Conservation (phyloP, 2,888 invertebrate species). For the Callimorpha dominula region DNA sequence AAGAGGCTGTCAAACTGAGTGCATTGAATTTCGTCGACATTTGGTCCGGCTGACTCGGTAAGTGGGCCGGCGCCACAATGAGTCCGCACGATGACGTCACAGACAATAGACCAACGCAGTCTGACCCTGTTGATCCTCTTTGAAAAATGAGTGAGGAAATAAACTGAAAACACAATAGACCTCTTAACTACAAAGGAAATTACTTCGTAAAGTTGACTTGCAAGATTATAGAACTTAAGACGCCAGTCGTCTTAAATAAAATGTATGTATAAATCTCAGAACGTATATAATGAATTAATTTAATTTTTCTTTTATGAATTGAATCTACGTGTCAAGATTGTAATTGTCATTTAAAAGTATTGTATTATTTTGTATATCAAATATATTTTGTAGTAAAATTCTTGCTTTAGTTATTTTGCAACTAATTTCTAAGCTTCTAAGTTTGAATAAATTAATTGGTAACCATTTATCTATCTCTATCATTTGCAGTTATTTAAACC, state of each 20-base stretch:
- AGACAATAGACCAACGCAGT: slow-evolving; percentile 40
- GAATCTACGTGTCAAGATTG: neutral
- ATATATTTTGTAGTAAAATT: neutral
- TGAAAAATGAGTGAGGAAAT: slow-evolving; percentile 50
- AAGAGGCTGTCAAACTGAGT: slow-evolving; percentile 49
- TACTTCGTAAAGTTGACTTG: slow-evolving; percentile 43
- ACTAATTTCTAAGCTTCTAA: neutral
- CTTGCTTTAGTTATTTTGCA: neutral
- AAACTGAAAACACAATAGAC: slow-evolving; percentile 48
- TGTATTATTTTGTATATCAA: no score
- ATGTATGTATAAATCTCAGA: neutral
- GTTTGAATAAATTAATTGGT: neutral
- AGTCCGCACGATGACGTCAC: slow-evolving; percentile 37
- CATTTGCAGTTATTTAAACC: no score
- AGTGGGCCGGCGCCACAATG: slow-evolving; percentile 45
- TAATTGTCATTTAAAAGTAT: neutral
- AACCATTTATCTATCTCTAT: no score
- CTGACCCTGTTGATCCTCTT: slow-evolving; percentile 47
- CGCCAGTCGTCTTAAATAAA: slow-evolving; percentile 5
- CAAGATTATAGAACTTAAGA: slow-evolving; percentile 38
- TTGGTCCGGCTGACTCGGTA: slow-evolving; percentile 32
- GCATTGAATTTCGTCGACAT: slow-evolving; percentile 50
- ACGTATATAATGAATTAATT: neutral
- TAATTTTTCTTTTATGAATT: neutral
- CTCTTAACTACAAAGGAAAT: slow-evolving; percentile 37